These are phyloP conservation scores for Caenorhabditis brenneri DNA, from an alignment of 1,140 invertebrate genomes.

Conservation along the genomic window DNA sequence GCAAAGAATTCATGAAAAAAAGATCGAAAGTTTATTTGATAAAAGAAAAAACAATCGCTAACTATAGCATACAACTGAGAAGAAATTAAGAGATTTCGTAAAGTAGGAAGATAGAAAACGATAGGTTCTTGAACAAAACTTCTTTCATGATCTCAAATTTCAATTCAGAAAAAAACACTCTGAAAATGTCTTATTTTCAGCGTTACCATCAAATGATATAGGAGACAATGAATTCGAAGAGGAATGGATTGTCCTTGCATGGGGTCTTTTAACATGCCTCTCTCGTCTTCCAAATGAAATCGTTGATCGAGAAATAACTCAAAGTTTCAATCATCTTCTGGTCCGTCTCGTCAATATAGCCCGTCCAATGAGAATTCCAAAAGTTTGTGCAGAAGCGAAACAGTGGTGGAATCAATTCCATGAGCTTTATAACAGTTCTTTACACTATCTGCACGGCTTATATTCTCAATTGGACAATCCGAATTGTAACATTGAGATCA, in stretches of 20 bases:
- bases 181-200: neutral
- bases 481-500: slow-evolving; percentile 26
- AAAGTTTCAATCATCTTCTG: slow-evolving; percentile 27
- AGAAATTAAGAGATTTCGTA: neutral
- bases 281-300: neutral
- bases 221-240: slow-evolving; percentile 14
- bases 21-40: too few species aligned
- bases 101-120: neutral
- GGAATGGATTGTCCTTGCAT: slow-evolving; percentile 12
- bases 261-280: neutral
- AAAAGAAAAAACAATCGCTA: too few species aligned
- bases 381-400: neutral
- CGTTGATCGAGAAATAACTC: neutral
- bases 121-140: neutral
- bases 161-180: too few species aligned
- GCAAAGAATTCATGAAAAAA: neutral
- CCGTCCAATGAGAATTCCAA: slow-evolving; percentile 7
- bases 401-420: slow-evolving; percentile 17
- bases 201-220: neutral
- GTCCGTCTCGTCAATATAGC: slow-evolving; percentile 27
- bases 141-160: too few species aligned
- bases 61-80: too few species aligned
- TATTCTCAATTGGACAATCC: slow-evolving; percentile 7
- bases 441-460: slow-evolving; percentile 22
- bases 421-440: neutral